Evolutionary conservation across 2,797 vertebrate species (phyloP).

Genomic region (Anisognathus igniventris): DNA sequence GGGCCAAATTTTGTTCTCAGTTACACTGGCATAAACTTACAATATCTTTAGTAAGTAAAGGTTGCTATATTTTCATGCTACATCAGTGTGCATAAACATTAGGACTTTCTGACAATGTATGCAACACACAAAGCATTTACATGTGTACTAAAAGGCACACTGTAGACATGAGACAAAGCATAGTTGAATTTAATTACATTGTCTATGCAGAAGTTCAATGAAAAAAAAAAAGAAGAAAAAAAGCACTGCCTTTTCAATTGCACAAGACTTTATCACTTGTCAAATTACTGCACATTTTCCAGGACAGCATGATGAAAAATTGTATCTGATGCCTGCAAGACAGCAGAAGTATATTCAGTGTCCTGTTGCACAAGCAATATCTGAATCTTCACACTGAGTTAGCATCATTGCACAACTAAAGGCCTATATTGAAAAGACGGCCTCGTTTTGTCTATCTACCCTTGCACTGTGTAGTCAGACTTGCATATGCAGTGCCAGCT

Average conservation of each 20-base stretch:
- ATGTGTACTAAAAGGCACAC: background rate
- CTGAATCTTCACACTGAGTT: background rate
- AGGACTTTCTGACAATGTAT: background rate
- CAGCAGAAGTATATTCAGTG: background rate
- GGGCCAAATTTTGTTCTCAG: background rate
- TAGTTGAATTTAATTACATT: background rate
- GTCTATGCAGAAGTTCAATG: background rate
- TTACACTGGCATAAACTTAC: background rate
- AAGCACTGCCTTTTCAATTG: background rate
- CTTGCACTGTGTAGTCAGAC: background rate
- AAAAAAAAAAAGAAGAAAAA: background rate
- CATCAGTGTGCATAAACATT: background rate
- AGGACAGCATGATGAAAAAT: background rate
- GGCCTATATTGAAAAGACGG: background rate
- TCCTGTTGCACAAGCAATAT: background rate
- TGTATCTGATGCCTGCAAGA: background rate
- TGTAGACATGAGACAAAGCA: background rate
- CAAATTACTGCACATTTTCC: background rate
- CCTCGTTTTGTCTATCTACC: background rate
- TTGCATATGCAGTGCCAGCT: background rate
- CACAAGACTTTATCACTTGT: background rate
- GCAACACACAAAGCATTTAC: background rate
- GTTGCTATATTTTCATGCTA: background rate
- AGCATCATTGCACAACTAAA: background rate
- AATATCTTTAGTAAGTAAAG: background rate